phyloP scores from a whole-genome alignment of 2,797 vertebrate genomes.

The Anniella stebbinsi region DNA sequence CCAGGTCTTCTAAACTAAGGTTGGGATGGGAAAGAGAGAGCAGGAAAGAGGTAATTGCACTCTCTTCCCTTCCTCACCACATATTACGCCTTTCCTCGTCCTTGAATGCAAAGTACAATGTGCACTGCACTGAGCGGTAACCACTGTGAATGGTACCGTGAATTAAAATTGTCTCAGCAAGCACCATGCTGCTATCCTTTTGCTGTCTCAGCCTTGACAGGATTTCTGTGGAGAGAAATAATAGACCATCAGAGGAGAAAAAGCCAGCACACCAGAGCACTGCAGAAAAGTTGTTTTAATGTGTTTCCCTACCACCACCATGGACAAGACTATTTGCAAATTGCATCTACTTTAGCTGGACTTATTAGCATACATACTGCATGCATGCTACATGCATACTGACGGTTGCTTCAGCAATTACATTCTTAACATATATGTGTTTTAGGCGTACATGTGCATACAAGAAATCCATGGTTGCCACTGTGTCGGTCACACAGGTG shows the following conservation, averaged over 20 bases:
- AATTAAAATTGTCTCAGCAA: constrained; percentile 43
- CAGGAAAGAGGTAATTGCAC: not conserved
- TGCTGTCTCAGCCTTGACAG: constrained; percentile 8
- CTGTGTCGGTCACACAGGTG: not conserved
- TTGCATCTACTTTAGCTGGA: not conserved
- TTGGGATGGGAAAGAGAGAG: not conserved
- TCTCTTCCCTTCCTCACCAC: constrained; percentile 16
- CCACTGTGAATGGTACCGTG: constrained; percentile 28
- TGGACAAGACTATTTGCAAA: constrained; percentile 11
- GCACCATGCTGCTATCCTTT: constrained; percentile 39
- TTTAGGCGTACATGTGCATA: not conserved
- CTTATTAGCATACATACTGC: constrained; percentile 21
- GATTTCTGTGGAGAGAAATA: constrained; percentile 14
- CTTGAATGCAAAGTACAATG: constrained; percentile 56
- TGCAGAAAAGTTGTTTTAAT: constrained; percentile 27
- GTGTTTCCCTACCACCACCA: not conserved
- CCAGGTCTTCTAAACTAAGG: not conserved
- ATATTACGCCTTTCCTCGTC: constrained; percentile 44
- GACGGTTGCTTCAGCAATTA: too few relatives aligned
- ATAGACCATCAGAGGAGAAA: constrained; percentile 34
- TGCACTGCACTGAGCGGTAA: constrained; percentile 10
- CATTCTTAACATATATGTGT: not conserved
- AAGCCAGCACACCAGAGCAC: not conserved
- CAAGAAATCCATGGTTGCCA: not conserved
- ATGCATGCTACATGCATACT: constrained; percentile 2